Evolutionary conservation across 2,113 vertebrate genomes (phyloP).

Genomic region (Pelmatolapia mariae): DNA sequence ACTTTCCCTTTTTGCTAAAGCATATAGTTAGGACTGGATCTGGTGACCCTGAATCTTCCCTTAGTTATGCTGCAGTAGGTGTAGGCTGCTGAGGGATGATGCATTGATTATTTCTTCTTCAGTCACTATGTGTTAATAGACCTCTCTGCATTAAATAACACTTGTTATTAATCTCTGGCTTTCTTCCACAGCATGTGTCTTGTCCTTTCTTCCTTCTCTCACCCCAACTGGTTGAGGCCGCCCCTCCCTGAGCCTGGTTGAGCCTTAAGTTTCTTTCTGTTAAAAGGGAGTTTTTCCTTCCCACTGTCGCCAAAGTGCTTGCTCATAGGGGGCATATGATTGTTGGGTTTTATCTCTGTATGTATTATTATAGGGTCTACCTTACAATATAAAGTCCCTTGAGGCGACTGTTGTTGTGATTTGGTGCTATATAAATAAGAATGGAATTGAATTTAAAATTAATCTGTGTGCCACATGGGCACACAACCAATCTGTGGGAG

Average conservation of each 20-base stretch:
- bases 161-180: not conserved
- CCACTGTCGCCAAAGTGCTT: not conserved
- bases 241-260: not conserved
- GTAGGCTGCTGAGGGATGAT: not conserved
- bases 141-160: not conserved
- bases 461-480: not conserved
- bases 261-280: fast-evolving
- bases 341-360: not conserved
- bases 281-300: not conserved
- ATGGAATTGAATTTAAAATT: not conserved
- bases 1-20: not conserved
- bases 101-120: not conserved
- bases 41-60: fast-evolving
- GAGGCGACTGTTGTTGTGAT: not conserved
- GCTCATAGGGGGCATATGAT: not conserved
- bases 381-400: not conserved
- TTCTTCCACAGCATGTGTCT: not conserved
- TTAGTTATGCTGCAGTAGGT: fast-evolving
- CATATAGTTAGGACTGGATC: not conserved
- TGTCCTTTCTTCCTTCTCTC: not conserved
- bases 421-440: not conserved
- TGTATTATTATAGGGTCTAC: not conserved
- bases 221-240: not conserved
- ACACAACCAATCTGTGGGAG: not conserved
- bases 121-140: not conserved